Percentiles rank a stretch among this genome's conserved stretches.
Conservation (phyloP, 2,888 invertebrate genomes). For the Erpobdella octoculata region DNA sequence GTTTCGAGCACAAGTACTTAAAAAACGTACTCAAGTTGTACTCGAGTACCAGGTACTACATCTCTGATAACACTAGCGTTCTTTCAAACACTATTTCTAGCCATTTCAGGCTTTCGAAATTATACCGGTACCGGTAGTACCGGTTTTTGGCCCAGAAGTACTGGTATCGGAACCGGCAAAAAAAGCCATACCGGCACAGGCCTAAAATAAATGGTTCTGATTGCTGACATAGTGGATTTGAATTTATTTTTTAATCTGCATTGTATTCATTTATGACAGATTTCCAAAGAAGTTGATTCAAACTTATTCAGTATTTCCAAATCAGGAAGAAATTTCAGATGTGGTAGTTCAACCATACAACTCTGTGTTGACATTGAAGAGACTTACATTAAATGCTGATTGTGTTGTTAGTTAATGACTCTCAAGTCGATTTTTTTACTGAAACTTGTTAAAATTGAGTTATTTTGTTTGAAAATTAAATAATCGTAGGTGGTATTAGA, state of each 20-base stretch:
- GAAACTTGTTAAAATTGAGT: not conserved
- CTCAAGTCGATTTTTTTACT: not conserved
- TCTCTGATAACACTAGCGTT: too few species aligned
- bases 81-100: too few species aligned
- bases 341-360: slow-evolving; percentile 54
- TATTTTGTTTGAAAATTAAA: not conserved
- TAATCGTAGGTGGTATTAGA: slow-evolving; percentile 68
- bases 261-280: slow-evolving; percentile 52
- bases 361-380: slow-evolving; percentile 82
- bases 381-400: slow-evolving; percentile 88
- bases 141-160: too few species aligned
- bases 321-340: slow-evolving; percentile 58
- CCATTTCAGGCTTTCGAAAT: too few species aligned
- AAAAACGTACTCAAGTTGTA: too few species aligned
- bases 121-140: too few species aligned
- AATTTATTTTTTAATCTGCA: not conserved
- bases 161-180: too few species aligned
- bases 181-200: too few species aligned
- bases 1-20: too few species aligned
- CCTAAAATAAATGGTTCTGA: too few species aligned
- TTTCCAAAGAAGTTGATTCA: slow-evolving; percentile 96
- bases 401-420: slow-evolving; percentile 62
- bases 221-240: too few species aligned
- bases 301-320: slow-evolving; percentile 97
- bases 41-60: too few species aligned